phyloP scores from a whole-genome alignment of 2,888 invertebrate species.

The Sesia apiformis region DNA sequence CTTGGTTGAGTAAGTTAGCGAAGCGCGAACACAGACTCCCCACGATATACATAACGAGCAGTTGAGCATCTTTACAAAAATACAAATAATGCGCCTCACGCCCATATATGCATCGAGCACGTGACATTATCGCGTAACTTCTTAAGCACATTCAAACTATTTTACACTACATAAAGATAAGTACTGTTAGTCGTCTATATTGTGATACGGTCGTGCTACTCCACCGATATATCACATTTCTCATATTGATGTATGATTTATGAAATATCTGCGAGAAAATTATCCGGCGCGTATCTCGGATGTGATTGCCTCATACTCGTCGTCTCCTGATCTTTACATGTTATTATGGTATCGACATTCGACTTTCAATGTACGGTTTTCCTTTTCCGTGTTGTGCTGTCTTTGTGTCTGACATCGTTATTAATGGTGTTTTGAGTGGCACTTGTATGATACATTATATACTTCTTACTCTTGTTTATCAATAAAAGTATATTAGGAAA shows the following conservation, averaged over 20 bases:
- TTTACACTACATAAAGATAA: too few relatives aligned
- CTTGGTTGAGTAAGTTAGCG: conserved; percentile 13
- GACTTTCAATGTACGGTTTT: conserved; percentile 12
- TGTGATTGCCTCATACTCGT: conserved; percentile 44
- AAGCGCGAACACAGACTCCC: conserved; percentile 11
- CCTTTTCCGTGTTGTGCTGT: conserved; percentile 1
- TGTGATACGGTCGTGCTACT: conserved; percentile 9
- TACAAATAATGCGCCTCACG: neutral
- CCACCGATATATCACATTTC: conserved; percentile 28
- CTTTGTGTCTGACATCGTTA: neutral
- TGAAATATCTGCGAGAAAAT: conserved; percentile 46
- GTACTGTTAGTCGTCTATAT: neutral
- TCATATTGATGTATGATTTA: conserved; percentile 44
- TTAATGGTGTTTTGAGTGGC: neutral
- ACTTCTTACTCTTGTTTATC: too few relatives aligned
- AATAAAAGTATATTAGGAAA: too few relatives aligned
- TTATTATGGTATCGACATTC: conserved; percentile 46
- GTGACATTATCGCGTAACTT: too few relatives aligned
- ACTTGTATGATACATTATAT: neutral
- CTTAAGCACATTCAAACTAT: too few relatives aligned
- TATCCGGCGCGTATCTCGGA: conserved; percentile 39
- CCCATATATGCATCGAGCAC: too few relatives aligned
- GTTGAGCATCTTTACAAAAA: neutral
- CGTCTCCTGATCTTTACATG: conserved; percentile 40
- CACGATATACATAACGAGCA: neutral